Conservation (phyloP, 2,888 invertebrate species). For the Allolobophora icterica region DNA sequence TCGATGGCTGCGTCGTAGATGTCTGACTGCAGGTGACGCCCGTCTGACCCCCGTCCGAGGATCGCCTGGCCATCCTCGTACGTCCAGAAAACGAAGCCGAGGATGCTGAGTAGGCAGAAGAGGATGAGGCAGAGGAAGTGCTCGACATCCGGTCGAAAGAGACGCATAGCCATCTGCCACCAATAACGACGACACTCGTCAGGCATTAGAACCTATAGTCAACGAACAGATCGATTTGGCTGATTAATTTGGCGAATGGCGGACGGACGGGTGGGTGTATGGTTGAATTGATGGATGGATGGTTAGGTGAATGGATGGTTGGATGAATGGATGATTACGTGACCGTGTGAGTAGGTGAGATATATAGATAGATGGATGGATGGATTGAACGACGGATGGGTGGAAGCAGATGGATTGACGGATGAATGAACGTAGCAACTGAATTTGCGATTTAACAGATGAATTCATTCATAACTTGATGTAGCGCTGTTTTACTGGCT, state of each 20-base stretch:
- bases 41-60: background rate
- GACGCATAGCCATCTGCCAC: background rate
- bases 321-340: too few species aligned
- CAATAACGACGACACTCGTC: background rate
- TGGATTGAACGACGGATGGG: too few species aligned
- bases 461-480: too few species aligned
- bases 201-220: background rate
- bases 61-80: background rate
- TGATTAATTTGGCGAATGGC: background rate
- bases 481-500: too few species aligned
- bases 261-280: too few species aligned
- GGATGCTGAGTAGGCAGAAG: background rate
- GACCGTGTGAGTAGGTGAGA: too few species aligned
- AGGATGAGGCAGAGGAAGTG: constrained; percentile 19
- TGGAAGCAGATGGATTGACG: too few species aligned
- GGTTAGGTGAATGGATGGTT: too few species aligned
- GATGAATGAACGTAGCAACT: too few species aligned
- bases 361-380: too few species aligned
- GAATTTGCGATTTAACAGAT: too few species aligned
- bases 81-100: constrained; percentile 25
- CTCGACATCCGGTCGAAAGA: background rate
- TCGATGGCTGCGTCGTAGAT: background rate
- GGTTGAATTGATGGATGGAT: too few species aligned
- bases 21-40: background rate
- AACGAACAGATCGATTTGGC: background rate